phyloP scores from a whole-genome alignment of 2,797 vertebrate species.

The Capromys pilorides region DNA sequence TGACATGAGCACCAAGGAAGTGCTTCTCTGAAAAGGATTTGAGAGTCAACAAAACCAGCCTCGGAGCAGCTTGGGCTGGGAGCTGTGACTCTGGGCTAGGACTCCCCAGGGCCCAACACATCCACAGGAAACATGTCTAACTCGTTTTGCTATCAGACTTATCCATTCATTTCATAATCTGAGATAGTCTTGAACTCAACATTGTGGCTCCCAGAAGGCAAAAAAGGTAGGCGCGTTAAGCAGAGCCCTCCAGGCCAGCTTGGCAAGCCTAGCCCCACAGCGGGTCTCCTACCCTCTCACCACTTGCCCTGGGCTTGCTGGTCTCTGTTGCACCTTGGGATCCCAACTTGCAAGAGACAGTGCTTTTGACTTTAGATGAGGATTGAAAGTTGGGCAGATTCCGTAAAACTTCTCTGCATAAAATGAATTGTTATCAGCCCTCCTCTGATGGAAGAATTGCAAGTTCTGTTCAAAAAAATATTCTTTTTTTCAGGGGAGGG shows the following conservation, averaged over 20 bases:
- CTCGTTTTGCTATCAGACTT: too few species aligned
- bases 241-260: neutral
- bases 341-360: neutral
- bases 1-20: neutral
- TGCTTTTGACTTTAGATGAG: neutral
- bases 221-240: neutral
- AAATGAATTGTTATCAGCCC: neutral
- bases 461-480: neutral
- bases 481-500: neutral
- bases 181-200: neutral
- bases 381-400: neutral
- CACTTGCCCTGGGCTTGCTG: neutral
- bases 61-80: neutral
- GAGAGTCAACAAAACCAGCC: neutral
- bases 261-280: rapidly evolving
- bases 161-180: neutral
- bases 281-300: neutral
- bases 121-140: too few species aligned
- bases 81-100: neutral
- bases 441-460: neutral
- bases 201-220: neutral
- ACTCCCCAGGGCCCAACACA: neutral
- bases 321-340: neutral
- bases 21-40: neutral
- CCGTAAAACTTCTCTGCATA: neutral